Conservation (phyloP, 2,797 vertebrate genomes). For the Xenentodon cancila region DNA sequence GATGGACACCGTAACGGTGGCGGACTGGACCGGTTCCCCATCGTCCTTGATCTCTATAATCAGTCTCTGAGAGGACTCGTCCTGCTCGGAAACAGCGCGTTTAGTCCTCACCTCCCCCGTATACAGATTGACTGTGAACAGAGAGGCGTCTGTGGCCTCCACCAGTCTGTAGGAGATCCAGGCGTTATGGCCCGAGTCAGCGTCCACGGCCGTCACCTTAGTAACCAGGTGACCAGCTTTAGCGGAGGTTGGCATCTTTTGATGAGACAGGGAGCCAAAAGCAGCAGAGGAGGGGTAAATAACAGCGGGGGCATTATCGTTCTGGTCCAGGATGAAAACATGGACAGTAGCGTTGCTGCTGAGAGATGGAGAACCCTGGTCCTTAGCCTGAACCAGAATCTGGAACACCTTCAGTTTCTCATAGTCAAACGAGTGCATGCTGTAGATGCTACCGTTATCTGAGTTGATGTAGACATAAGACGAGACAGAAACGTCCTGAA, state of each 20-base stretch:
- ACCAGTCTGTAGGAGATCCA: constrained; percentile 85
- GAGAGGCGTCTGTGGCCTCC: constrained; percentile 77
- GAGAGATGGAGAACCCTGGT: constrained; percentile 76
- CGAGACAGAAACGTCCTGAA: constrained; percentile 47
- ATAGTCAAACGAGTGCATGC: constrained; percentile 80
- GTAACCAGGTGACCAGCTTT: constrained; percentile 79
- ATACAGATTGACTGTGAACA: constrained; percentile 83
- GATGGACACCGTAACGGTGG: constrained; percentile 73
- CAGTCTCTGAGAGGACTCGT: constrained; percentile 80
- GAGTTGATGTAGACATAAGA: constrained; percentile 87
- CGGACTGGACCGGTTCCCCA: constrained; percentile 70
- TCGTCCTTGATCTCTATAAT: constrained; percentile 79
- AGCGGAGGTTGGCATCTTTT: constrained; percentile 68
- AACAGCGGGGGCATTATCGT: constrained; percentile 80
- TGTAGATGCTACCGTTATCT: constrained; percentile 86
- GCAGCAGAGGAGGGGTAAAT: constrained; percentile 78
- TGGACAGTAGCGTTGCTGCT: constrained; percentile 77
- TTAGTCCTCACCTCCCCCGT: constrained; percentile 87
- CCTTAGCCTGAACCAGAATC: constrained; percentile 75
- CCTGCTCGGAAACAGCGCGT: constrained; percentile 73
- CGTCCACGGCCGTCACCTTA: constrained; percentile 85
- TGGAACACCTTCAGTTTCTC: constrained; percentile 73
- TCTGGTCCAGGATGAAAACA: constrained; percentile 81
- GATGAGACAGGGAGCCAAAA: constrained; percentile 74
- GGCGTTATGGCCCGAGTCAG: constrained; percentile 88